A percentile compares a stretch with the other conserved stretches of the same genome.
These are phyloP conservation scores for Drosophila malerkotliana DNA, from an alignment of 1,140 invertebrate species.

Conservation along the genomic window DNA sequence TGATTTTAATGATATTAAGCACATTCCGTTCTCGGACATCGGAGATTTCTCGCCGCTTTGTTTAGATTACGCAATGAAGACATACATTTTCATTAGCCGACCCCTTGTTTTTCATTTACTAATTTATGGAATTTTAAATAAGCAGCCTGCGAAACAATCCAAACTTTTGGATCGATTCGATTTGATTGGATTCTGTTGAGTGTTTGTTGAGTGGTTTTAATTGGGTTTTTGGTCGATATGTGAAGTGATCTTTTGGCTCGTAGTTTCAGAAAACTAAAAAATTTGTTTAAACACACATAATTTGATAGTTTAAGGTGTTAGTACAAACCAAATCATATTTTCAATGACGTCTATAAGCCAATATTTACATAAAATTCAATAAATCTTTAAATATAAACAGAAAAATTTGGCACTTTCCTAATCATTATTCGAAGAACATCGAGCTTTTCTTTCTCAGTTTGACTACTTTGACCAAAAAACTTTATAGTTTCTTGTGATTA, in stretches of 20 bases:
- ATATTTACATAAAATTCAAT: neutral
- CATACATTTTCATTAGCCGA: constrained; percentile 73
- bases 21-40: constrained; percentile 54
- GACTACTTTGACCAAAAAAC: too few relatives aligned
- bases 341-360: neutral
- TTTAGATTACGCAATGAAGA: constrained; percentile 69
- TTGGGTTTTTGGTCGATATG: constrained; percentile 13
- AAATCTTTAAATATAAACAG: too few relatives aligned
- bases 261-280: too few relatives aligned
- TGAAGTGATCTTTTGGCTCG: constrained; percentile 13
- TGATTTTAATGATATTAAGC: constrained; percentile 80
- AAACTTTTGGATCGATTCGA: constrained; percentile 36
- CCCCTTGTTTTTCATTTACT: constrained; percentile 53
- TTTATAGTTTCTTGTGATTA: neutral
- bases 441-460: neutral
- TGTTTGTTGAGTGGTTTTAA: constrained; percentile 39
- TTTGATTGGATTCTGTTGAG: constrained; percentile 37
- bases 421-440: too few relatives aligned
- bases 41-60: constrained; percentile 44
- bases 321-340: neutral
- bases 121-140: constrained; percentile 79
- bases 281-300: neutral
- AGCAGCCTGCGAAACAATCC: constrained; percentile 38
- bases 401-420: too few relatives aligned
- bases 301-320: neutral